Evolutionary conservation across 2,888 invertebrate species (phyloP).

Genomic region (Rotaria magnacalcarata): DNA sequence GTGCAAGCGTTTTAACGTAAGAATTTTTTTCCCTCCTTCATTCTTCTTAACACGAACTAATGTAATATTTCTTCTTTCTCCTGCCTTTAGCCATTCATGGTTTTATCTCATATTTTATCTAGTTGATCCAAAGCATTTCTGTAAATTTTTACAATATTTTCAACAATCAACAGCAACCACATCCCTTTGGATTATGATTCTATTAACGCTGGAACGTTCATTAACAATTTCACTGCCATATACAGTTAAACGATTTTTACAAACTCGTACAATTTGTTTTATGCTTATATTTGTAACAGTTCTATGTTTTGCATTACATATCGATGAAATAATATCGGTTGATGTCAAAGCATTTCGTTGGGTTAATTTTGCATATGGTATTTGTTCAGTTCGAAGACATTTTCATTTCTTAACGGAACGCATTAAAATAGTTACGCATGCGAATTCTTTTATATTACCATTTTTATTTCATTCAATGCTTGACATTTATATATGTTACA

Average conservation of each 20-base stretch:
- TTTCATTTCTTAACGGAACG: too few species aligned
- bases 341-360: constrained; percentile 17
- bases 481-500: constrained; percentile 12
- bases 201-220: constrained; percentile 23
- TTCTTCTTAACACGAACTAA: too few species aligned
- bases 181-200: constrained; percentile 13
- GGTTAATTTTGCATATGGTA: background rate
- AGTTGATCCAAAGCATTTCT: background rate
- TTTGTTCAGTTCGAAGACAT: constrained; percentile 25
- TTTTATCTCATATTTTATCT: background rate
- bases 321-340: constrained; percentile 27
- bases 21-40: background rate
- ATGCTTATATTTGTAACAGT: background rate
- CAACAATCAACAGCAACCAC: constrained; percentile 30
- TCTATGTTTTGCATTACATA: constrained; percentile 3
- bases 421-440: background rate
- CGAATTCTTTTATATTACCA: constrained; percentile 13
- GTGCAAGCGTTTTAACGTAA: background rate
- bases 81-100: constrained; percentile 15
- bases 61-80: too few species aligned
- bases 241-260: background rate
- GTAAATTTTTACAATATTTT: constrained; percentile 17
- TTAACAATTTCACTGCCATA: constrained; percentile 25
- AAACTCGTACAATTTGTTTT: background rate
- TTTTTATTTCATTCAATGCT: constrained; percentile 22